These are phyloP conservation scores for Strigops habroptila DNA, from an alignment of 2,113 vertebrate species.

Conservation along the genomic window DNA sequence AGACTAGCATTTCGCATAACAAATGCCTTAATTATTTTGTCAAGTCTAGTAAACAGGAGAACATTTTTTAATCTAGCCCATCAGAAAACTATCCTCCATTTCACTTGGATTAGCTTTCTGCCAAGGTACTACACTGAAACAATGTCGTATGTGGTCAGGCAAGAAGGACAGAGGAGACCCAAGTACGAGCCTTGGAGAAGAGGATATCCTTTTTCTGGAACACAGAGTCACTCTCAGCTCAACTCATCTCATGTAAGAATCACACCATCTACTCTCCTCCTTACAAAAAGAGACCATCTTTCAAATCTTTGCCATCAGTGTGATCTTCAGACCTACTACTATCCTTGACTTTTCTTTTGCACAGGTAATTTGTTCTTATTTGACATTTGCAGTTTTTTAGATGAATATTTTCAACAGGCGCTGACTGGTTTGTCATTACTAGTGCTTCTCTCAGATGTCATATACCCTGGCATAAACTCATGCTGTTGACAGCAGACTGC, in stretches of 20 bases:
- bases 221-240: not conserved
- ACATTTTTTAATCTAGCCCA: not conserved
- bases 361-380: not conserved
- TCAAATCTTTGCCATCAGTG: not conserved
- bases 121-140: not conserved
- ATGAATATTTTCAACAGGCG: not conserved
- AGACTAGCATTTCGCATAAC: not conserved
- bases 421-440: not conserved
- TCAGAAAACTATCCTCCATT: not conserved
- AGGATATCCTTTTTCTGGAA: not conserved
- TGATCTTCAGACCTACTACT: fast-evolving
- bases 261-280: not conserved
- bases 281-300: not conserved
- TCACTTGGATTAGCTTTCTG: not conserved
- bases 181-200: not conserved
- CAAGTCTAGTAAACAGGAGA: not conserved
- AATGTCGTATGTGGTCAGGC: not conserved
- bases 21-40: not conserved
- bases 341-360: not conserved
- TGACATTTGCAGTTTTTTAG: not conserved
- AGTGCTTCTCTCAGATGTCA: not conserved
- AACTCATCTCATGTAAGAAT: not conserved
- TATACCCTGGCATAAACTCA: not conserved
- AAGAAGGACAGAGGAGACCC: not conserved
- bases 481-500: not conserved